Evolutionary conservation across 2,113 vertebrate species (phyloP), one percentile per base, ranked within the genome.

Genomic region (Sminthopsis crassicaudata): DNA sequence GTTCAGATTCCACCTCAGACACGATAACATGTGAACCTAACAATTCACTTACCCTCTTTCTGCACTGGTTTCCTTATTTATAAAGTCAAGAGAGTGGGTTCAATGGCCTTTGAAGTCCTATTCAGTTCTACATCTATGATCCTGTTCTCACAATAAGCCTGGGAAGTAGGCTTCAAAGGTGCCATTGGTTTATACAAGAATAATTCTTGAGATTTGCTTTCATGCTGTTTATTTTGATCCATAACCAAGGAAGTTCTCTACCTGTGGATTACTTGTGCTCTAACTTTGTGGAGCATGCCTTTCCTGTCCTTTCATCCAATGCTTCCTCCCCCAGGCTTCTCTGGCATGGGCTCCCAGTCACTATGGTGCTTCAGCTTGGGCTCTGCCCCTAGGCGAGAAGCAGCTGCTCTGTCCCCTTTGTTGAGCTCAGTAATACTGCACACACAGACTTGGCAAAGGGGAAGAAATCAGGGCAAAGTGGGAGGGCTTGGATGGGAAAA

Each of bases 241-340:
- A 8, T 55, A 84, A 30, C 92, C 50, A 84, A 46, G 88, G 67
- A 92, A 90, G 92, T 96, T 93, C 94, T 91, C 96, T 46, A 27
- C 42, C 91, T 89, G 88, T 53, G 76, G 95, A 95, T 36, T 30
- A 30, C 95, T 92, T 55, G 96, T 93, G 67, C 94, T 53, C 76
- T 89, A 30, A 92, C 95, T 94, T 54, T 94, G 36, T 51, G 93
- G 95, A 92, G 91, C 57, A 94, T 98, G 14, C 0, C 96, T 97
- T 98, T 98, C 97, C 97, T 98, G 97, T 95, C 96, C 91, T 98
- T 98, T 98, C 96, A 98, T 52, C 24, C 1, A 0, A 92, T 53
- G 53, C 89, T 97, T 97, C 96, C 95, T 95, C 96, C 96, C 94
- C 91, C 94, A 91, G 92, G 95, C 97, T 97, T 98, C 91, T 97